Percentiles rank a stretch among this genome's conserved stretches.
These are phyloP conservation scores for Eurosta solidaginis DNA, from an alignment of 1,140 invertebrate genomes.

Conservation along the genomic window DNA sequence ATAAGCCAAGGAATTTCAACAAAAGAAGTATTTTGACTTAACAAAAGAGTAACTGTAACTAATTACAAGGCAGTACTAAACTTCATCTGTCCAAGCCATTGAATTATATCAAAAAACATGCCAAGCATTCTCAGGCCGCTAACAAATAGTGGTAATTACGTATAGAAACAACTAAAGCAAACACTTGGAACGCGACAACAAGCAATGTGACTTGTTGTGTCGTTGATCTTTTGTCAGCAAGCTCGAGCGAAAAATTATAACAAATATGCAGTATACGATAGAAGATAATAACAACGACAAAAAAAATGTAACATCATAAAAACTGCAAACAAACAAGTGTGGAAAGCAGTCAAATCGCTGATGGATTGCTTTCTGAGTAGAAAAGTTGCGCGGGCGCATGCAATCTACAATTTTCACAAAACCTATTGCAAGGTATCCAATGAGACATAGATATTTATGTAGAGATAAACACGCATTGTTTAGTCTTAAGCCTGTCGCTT, in stretches of 20 bases:
- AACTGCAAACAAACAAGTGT: background rate
- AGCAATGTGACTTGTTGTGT: background rate
- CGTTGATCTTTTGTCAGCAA: constrained; percentile 19
- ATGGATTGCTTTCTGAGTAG: background rate
- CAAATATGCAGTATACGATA: background rate
- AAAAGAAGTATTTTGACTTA: too few species aligned
- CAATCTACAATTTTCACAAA: constrained; percentile 1
- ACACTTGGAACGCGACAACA: background rate
- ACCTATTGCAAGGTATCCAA: background rate
- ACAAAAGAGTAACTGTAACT: too few species aligned
- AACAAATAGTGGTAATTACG: background rate
- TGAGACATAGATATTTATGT: background rate
- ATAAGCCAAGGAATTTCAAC: too few species aligned
- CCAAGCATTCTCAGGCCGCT: too few species aligned
- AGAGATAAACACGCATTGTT: background rate
- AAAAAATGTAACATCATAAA: background rate
- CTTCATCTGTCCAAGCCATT: too few species aligned
- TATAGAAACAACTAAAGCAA: background rate
- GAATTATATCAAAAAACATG: too few species aligned
- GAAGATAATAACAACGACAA: background rate
- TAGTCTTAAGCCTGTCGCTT: background rate
- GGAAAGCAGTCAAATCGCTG: background rate
- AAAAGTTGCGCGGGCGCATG: background rate
- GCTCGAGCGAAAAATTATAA: background rate
- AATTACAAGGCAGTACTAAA: too few species aligned